Evolutionary conservation across 2,797 vertebrate genomes (phyloP).

Genomic region (Vireo griseus): DNA sequence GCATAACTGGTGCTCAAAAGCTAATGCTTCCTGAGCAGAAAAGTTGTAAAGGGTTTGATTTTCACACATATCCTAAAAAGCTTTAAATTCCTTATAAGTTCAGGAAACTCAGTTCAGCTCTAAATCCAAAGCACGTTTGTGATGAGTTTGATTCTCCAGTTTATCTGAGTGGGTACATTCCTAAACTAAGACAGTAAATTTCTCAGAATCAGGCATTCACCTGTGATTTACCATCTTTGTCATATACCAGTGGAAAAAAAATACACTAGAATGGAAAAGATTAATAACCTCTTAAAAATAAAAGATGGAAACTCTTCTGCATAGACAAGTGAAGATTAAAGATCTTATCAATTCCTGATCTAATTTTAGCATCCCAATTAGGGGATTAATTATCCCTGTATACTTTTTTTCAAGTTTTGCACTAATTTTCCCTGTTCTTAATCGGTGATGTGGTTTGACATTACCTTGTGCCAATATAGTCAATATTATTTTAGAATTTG

Average conservation of each 20-base stretch:
- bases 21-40: not conserved
- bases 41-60: not conserved
- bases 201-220: not conserved
- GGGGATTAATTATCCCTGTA: not conserved
- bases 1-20: not conserved
- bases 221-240: not conserved
- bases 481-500: not conserved
- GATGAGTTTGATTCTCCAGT: not conserved
- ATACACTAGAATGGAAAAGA: not conserved
- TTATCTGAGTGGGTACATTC: not conserved
- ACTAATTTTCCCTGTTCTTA: not conserved
- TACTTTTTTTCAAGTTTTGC: not conserved
- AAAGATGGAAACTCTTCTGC: not conserved
- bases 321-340: not conserved
- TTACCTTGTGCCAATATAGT: not conserved
- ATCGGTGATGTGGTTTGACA: not conserved
- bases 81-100: not conserved
- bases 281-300: not conserved
- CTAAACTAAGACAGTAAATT: not conserved
- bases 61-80: not conserved
- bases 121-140: not conserved
- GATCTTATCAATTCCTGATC: not conserved
- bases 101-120: not conserved
- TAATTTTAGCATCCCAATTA: conserved; percentile 23
- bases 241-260: not conserved